Evolutionary conservation across 1,140 invertebrate genomes (phyloP).

Genomic region (Euura saliciscinereae): DNA sequence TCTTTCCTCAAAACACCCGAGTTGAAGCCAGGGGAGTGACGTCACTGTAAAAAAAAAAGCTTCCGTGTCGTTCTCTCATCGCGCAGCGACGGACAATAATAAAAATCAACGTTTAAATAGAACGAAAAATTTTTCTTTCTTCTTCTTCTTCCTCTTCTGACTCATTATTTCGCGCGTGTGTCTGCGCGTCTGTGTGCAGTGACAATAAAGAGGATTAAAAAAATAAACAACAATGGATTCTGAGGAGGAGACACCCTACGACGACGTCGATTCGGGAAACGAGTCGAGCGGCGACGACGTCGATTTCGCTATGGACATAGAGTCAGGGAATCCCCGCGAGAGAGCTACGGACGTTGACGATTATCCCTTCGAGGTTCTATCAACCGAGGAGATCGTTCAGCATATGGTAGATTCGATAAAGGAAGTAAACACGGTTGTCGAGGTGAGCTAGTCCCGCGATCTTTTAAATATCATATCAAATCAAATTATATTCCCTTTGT

Average conservation of each 20-base stretch:
- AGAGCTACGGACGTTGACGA: constrained; percentile 83
- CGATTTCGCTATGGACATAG: constrained; percentile 90
- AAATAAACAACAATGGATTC: constrained; percentile 75
- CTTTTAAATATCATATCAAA: too few relatives aligned
- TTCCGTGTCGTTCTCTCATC: too few relatives aligned
- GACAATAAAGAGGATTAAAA: background rate
- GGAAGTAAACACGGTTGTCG: constrained; percentile 89
- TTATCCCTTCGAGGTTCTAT: constrained; percentile 92
- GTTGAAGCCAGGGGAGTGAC: too few relatives aligned
- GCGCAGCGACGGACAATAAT: too few relatives aligned
- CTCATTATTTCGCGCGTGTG: too few relatives aligned
- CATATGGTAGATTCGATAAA: constrained; percentile 97
- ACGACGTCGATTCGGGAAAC: constrained; percentile 90
- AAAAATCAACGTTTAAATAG: too few relatives aligned
- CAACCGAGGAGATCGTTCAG: constrained; percentile 94
- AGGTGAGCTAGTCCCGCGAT: constrained; percentile 64
- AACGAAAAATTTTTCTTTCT: too few relatives aligned
- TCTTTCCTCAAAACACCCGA: too few relatives aligned
- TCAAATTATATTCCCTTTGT: too few relatives aligned
- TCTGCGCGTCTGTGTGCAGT: background rate
- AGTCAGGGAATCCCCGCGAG: constrained; percentile 77
- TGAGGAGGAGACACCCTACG: constrained; percentile 84
- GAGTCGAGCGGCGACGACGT: constrained; percentile 92
- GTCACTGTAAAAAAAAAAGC: too few relatives aligned
- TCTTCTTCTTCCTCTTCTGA: too few relatives aligned